These are phyloP conservation scores for Psettodes erumei DNA, from an alignment of 2,113 vertebrate species.

Conservation along the genomic window DNA sequence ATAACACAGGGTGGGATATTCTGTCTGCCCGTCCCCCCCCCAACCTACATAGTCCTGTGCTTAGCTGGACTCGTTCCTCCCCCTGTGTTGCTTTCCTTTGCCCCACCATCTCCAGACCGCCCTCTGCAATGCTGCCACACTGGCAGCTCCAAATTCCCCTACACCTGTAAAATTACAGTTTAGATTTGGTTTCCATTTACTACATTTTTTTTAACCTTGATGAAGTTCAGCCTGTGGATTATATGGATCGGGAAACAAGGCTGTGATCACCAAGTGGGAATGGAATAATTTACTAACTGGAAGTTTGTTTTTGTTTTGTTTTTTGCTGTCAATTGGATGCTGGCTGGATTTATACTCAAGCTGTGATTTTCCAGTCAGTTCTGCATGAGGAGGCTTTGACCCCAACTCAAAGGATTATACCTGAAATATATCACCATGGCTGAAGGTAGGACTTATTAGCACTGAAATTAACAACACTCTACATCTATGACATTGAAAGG, in stretches of 20 bases:
- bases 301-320: conserved; percentile 32
- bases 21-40: conserved; percentile 29
- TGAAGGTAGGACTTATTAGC: conserved; percentile 75
- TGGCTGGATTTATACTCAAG: conserved; percentile 46
- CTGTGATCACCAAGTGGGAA: conserved; percentile 41
- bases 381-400: conserved; percentile 59
- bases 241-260: conserved; percentile 47
- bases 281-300: conserved; percentile 61
- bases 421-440: conserved; percentile 69
- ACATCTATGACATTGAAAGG: background rate
- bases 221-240: conserved; percentile 57
- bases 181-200: conserved; percentile 7
- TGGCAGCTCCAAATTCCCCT: conserved; percentile 69
- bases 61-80: conserved; percentile 58
- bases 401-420: conserved; percentile 34
- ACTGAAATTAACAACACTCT: background rate
- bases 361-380: conserved; percentile 32
- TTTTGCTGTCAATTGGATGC: conserved; percentile 21
- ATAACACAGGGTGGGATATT: conserved; percentile 65
- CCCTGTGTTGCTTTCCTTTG: conserved; percentile 43
- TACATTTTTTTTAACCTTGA: background rate
- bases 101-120: conserved; percentile 54
- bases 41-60: conserved; percentile 52
- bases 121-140: conserved; percentile 71
- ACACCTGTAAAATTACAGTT: conserved; percentile 29